Percentiles rank a stretch among this genome's conserved stretches.
Conservation (phyloP, 2,888 invertebrate genomes). For the Thumatha senex region DNA sequence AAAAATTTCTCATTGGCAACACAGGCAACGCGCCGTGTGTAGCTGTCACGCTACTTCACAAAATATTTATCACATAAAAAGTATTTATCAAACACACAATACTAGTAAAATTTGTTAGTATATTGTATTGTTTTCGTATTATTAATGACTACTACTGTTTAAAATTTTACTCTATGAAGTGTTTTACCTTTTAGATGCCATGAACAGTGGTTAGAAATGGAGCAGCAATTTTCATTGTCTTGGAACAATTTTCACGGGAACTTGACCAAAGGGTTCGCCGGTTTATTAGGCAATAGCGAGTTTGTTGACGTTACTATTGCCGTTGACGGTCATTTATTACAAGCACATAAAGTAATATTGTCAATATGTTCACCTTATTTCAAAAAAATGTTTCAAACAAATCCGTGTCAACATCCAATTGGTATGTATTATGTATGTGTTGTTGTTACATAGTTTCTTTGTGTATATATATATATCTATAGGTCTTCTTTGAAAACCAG, state of each 20-base stretch:
- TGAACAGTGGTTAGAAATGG: conserved; percentile 75
- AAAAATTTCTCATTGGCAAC: too few species aligned
- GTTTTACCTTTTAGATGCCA: conserved; percentile 52
- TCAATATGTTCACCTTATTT: conserved; percentile 89
- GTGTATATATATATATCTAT: too few species aligned
- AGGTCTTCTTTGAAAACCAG: too few species aligned
- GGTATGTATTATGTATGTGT: conserved; percentile 62
- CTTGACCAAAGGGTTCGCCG: conserved; percentile 86
- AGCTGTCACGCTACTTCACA: conserved; percentile 48
- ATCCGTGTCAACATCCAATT: conserved; percentile 87
- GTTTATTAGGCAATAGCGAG: conserved; percentile 82
- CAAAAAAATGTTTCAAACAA: conserved; percentile 86
- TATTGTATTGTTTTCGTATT: neutral
- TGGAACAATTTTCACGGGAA: conserved; percentile 90
- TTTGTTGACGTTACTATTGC: conserved; percentile 85
- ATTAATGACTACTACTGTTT: neutral
- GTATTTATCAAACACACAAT: conserved; percentile 41
- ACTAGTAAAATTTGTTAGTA: conserved; percentile 39
- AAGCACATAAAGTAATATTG: conserved; percentile 88
- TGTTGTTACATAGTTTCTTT: conserved; percentile 16
- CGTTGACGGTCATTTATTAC: conserved; percentile 85
- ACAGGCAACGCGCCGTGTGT: conserved; percentile 41
- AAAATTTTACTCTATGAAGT: conserved; percentile 3
- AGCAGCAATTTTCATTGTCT: conserved; percentile 87
- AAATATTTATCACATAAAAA: conserved; percentile 56